These are phyloP conservation scores for Ceratotherium simum DNA, from an alignment of 2,113 vertebrate genomes.

Conservation along the genomic window DNA sequence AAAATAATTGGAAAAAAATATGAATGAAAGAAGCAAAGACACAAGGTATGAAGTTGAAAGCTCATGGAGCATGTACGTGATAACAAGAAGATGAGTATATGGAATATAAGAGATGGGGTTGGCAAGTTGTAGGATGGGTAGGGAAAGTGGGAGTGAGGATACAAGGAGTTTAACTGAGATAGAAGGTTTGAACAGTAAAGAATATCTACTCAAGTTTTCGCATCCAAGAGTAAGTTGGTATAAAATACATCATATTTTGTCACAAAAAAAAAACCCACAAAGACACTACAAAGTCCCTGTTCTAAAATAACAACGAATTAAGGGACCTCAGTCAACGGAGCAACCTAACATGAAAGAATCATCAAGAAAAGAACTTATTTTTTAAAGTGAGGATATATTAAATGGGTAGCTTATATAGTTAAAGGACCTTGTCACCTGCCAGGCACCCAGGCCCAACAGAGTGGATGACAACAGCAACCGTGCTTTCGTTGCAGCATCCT, in stretches of 20 bases:
- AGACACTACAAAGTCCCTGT: neutral
- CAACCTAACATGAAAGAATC: neutral
- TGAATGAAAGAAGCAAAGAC: neutral
- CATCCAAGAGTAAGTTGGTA: neutral
- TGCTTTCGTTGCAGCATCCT: neutral
- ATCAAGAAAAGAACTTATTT: neutral
- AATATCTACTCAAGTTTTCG: neutral
- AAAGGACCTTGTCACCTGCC: neutral
- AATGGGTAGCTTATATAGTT: neutral
- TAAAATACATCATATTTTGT: neutral
- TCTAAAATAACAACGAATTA: conserved; percentile 31
- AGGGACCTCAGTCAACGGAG: neutral
- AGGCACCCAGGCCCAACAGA: neutral
- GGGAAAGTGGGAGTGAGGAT: neutral
- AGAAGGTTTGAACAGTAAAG: neutral
- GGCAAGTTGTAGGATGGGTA: neutral
- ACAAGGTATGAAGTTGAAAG: neutral
- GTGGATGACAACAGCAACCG: neutral
- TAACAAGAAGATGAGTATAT: neutral
- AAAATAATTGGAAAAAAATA: neutral
- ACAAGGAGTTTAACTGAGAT: neutral
- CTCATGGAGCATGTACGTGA: neutral
- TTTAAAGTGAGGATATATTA: neutral
- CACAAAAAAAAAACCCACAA: neutral
- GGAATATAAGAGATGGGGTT: neutral